Conservation (phyloP, 2,888 invertebrate genomes). For the Lycocerus yunnanus region DNA sequence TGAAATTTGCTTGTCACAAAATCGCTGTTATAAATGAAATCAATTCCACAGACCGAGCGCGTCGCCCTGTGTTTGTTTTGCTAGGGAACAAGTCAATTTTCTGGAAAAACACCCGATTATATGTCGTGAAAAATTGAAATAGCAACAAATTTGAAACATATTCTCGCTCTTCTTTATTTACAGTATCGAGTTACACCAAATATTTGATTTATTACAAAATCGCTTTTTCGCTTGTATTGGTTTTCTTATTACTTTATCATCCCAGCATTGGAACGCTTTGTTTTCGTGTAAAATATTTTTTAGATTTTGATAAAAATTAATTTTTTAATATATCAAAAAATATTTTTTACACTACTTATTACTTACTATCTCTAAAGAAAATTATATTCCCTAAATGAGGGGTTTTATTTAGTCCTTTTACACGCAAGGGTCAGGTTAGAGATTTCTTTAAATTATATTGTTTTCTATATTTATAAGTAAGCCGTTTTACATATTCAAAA, state of each 20-base stretch:
- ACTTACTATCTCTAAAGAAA: no score
- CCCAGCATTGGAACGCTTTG: background rate
- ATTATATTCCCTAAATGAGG: no score
- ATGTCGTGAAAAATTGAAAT: conserved; percentile 47
- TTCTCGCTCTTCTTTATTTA: conserved; percentile 48
- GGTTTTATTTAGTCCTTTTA: no score
- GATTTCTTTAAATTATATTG: no score
- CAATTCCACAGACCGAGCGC: conserved; percentile 44
- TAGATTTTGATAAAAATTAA: background rate
- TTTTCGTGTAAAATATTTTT: background rate
- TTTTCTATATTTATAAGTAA: no score
- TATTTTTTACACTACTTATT: no score
- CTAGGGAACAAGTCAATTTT: conserved; percentile 48
- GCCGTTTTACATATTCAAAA: no score
- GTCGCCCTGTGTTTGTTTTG: conserved; percentile 44
- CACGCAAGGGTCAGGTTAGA: no score
- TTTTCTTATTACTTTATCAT: background rate
- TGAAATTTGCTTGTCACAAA: conserved; percentile 46
- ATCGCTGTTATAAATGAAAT: conserved; percentile 49
- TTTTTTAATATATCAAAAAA: background rate
- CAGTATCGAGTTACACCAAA: conserved; percentile 30
- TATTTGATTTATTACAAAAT: conserved; percentile 24
- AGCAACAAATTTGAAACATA: conserved; percentile 48
- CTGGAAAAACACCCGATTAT: conserved; percentile 49
- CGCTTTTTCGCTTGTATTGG: background rate